Evolutionary conservation across 2,888 invertebrate genomes (phyloP).

Genomic region (Folsomia candida): DNA sequence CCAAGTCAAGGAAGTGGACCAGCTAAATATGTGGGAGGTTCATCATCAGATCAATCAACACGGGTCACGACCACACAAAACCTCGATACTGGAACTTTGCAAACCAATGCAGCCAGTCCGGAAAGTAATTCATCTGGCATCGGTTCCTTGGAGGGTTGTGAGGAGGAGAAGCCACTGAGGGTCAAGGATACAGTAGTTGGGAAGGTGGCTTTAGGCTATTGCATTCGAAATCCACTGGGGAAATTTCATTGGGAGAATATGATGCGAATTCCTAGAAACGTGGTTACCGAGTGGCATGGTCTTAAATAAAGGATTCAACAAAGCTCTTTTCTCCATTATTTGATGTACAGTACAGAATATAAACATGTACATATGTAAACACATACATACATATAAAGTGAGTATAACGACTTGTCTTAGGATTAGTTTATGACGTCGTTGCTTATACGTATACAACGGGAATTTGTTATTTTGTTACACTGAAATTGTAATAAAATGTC

Average conservation of each 20-base stretch:
- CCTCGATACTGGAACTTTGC: not conserved
- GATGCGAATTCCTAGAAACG: slow-evolving; percentile 45
- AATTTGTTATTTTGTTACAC: no score
- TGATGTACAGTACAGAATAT: no score
- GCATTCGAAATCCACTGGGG: slow-evolving; percentile 45
- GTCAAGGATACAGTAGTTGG: slow-evolving; percentile 48
- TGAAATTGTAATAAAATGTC: no score
- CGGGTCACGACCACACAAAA: not conserved
- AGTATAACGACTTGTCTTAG: no score
- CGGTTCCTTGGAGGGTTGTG: not conserved
- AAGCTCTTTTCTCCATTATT: not conserved
- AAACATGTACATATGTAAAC: not conserved
- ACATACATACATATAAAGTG: no score
- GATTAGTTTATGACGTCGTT: no score
- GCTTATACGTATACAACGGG: no score
- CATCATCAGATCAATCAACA: no score
- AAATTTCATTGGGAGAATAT: slow-evolving; percentile 50
- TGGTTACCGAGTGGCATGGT: slow-evolving; percentile 48
- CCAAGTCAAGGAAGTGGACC: not conserved
- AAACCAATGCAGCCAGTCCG: no score
- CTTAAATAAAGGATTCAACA: slow-evolving; percentile 30
- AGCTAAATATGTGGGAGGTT: not conserved
- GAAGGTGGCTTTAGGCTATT: slow-evolving; percentile 49
- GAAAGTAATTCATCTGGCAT: no score
- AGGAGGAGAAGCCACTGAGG: slow-evolving; percentile 20